Evolutionary conservation across 2,113 vertebrate species (phyloP).

Genomic region (Ptyas mucosa): DNA sequence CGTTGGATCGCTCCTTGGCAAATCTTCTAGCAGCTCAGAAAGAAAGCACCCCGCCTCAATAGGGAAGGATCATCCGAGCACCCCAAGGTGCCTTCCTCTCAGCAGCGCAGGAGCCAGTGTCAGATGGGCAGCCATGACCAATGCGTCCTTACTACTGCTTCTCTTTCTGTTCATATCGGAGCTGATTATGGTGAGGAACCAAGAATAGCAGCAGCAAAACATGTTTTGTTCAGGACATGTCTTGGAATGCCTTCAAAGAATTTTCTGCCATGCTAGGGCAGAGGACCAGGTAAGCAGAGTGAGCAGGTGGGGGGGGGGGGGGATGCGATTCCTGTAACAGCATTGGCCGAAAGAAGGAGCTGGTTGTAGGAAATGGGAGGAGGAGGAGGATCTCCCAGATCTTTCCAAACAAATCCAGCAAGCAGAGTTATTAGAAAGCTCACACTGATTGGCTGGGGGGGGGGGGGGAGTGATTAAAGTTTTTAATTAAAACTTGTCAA

Average conservation of each 20-base stretch:
- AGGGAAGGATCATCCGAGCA: neutral
- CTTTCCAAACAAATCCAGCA: constrained; percentile 18
- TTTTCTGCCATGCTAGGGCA: neutral
- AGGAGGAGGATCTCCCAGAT: neutral
- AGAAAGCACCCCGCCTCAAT: neutral
- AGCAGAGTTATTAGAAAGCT: neutral
- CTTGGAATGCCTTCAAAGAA: neutral
- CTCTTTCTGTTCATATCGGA: accelerated
- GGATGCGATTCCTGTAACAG: neutral
- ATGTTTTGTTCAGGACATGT: constrained; percentile 25
- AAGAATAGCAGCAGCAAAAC: constrained; percentile 38
- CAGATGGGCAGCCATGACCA: neutral
- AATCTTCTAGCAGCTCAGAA: neutral
- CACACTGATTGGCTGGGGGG: neutral
- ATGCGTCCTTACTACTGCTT: neutral
- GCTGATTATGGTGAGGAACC: neutral
- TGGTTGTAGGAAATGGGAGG: neutral
- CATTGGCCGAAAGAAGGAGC: too few relatives aligned
- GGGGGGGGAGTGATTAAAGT: neutral
- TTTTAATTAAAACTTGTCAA: neutral
- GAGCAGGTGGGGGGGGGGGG: neutral
- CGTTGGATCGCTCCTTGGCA: neutral
- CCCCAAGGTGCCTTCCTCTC: neutral
- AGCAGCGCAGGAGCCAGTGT: neutral
- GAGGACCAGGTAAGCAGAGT: neutral